These are phyloP conservation scores for Cydia strobilella DNA, from an alignment of 1,140 invertebrate species.

Conservation along the genomic window DNA sequence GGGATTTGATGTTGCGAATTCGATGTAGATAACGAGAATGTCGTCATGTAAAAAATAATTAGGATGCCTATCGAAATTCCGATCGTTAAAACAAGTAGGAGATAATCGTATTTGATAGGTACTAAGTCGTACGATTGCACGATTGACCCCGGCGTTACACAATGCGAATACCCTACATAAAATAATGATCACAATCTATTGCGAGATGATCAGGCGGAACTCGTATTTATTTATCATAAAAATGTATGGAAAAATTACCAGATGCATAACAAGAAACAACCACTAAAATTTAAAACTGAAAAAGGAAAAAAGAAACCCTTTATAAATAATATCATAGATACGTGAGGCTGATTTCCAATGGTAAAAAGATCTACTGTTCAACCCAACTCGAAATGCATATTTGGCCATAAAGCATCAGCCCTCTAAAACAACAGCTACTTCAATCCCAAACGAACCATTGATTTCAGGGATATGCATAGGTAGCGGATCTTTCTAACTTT, in stretches of 20 bases:
- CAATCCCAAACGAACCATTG: no score
- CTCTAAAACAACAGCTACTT: no score
- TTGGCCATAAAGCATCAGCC: no score
- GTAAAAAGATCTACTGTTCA: no score
- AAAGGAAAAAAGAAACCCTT: no score
- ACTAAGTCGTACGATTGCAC: slow-evolving; percentile 30
- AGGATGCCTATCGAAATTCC: slow-evolving; percentile 25
- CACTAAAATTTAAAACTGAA: no score
- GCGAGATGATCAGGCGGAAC: neutral
- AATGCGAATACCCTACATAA: slow-evolving; percentile 26
- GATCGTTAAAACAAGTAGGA: slow-evolving; percentile 30
- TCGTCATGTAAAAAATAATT: slow-evolving; percentile 20
- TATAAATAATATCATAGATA: no score
- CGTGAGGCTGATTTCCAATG: no score
- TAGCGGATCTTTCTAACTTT: no score
- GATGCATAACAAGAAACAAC: neutral
- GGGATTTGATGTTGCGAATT: no score
- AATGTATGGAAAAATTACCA: neutral
- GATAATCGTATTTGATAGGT: slow-evolving; percentile 30
- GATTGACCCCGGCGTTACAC: slow-evolving; percentile 19
- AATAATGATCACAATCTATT: slow-evolving; percentile 17
- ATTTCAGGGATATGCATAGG: no score
- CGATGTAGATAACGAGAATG: slow-evolving; percentile 1
- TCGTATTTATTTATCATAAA: neutral
- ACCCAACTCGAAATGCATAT: neutral